Evolutionary conservation across 2,888 invertebrate species (phyloP).

Genomic region (Oconnorella tubifera): DNA sequence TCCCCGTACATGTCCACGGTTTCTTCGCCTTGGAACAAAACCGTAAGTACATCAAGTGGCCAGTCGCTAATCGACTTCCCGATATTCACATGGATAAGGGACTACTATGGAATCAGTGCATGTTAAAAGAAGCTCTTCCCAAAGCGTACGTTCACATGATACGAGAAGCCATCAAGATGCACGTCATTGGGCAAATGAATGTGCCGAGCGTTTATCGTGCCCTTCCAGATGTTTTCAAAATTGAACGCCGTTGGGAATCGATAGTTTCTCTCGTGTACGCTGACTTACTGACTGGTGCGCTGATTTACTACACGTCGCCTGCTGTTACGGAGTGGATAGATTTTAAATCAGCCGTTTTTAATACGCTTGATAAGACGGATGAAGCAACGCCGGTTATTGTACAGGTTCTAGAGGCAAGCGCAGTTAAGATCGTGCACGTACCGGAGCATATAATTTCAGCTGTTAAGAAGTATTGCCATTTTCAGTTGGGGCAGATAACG

Average conservation of each 20-base stretch:
- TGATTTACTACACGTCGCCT: slow-evolving; percentile 26
- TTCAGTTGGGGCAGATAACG: slow-evolving; percentile 25
- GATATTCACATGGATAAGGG: slow-evolving; percentile 15
- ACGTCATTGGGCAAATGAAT: slow-evolving; percentile 12
- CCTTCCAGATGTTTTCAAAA: slow-evolving; percentile 29
- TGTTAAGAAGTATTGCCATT: slow-evolving; percentile 28
- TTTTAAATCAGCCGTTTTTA: slow-evolving; percentile 29
- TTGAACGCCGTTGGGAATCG: slow-evolving; percentile 26
- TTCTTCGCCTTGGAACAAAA: slow-evolving; percentile 49
- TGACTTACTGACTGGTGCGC: slow-evolving; percentile 27
- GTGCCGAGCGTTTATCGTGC: slow-evolving; percentile 32
- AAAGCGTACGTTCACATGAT: slow-evolving; percentile 39
- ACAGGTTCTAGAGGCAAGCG: slow-evolving; percentile 18
- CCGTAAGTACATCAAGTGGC: slow-evolving; percentile 39
- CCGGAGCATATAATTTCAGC: slow-evolving; percentile 34
- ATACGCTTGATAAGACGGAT: slow-evolving; percentile 28
- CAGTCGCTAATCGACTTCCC: slow-evolving; percentile 11
- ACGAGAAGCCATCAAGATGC: slow-evolving; percentile 30
- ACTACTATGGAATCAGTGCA: slow-evolving; percentile 45
- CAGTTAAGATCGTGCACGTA: slow-evolving; percentile 29
- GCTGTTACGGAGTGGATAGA: slow-evolving; percentile 26
- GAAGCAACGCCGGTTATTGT: slow-evolving; percentile 24
- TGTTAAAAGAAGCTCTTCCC: slow-evolving; percentile 44
- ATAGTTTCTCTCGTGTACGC: slow-evolving; percentile 28
- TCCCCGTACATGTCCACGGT: slow-evolving; percentile 51